Conservation (phyloP, 1,140 invertebrate species). For the Heliothis virescens region DNA sequence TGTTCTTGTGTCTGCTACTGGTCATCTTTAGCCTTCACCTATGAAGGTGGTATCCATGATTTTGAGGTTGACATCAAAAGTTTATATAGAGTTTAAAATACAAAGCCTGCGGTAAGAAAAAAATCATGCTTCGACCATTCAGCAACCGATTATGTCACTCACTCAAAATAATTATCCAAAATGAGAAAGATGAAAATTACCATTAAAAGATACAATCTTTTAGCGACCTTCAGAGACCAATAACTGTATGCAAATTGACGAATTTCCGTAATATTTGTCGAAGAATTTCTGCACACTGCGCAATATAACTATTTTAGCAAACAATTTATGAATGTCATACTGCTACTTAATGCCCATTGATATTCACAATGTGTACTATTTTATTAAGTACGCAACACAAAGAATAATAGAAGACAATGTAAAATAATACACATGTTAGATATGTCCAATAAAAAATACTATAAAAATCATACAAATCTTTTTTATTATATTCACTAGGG, state of each 20-base stretch:
- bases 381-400: constrained; percentile 17
- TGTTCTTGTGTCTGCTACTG: background rate
- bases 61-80: no score
- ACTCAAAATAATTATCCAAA: background rate
- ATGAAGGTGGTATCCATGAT: background rate
- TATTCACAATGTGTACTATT: constrained; percentile 29
- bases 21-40: background rate
- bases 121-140: no score
- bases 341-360: constrained; percentile 39
- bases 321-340: constrained; percentile 36
- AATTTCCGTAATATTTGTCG: constrained; percentile 27
- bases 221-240: constrained; percentile 1
- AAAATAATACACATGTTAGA: background rate
- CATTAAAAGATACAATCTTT: background rate
- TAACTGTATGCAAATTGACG: constrained; percentile 27
- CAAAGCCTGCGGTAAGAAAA: no score
- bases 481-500: background rate
- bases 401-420: constrained; percentile 8
- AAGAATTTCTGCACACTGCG: constrained; percentile 28
- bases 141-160: background rate
- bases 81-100: no score
- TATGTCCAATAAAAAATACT: background rate
- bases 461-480: background rate
- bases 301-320: constrained; percentile 37
- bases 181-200: no score